These are phyloP conservation scores for Tenthredo scrophulariae DNA, from an alignment of 2,888 invertebrate genomes.

Conservation along the genomic window DNA sequence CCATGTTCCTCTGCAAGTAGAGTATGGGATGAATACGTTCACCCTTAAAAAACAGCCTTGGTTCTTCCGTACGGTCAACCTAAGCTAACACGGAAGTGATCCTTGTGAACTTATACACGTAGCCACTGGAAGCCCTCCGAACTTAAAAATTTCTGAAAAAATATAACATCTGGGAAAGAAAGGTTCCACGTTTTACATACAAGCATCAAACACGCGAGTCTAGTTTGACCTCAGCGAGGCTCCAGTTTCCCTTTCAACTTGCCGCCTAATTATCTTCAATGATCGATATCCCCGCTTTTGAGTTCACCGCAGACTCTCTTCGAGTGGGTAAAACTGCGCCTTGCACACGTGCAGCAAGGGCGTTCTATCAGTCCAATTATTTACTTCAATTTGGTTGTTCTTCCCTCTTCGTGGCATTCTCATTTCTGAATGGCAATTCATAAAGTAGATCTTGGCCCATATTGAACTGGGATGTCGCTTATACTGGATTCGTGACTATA, in stretches of 20 bases:
- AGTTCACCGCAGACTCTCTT: neutral
- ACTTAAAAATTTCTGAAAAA: neutral
- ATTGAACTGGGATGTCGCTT: neutral
- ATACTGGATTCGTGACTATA: neutral
- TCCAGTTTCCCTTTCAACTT: slow-evolving; percentile 27
- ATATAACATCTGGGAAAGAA: neutral
- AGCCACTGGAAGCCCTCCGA: neutral
- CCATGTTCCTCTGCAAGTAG: neutral
- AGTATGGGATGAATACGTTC: slow-evolving; percentile 3
- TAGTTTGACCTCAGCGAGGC: slow-evolving; percentile 11
- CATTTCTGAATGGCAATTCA: neutral
- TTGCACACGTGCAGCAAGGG: neutral
- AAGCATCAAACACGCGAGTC: neutral
- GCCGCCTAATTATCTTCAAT: slow-evolving; percentile 21
- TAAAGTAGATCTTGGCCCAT: neutral
- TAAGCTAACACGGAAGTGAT: slow-evolving; percentile 6
- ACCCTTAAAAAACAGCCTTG: neutral
- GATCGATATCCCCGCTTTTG: slow-evolving; percentile 11
- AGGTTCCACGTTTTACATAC: neutral
- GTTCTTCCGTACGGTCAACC: neutral
- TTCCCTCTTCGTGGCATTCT: neutral
- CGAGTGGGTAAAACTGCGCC: slow-evolving; percentile 10
- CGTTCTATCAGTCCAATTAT: neutral
- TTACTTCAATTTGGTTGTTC: neutral
- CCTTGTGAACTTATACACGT: too few species aligned